phyloP scores from a whole-genome alignment of 2,113 vertebrate species.

The Struthidea cinerea region DNA sequence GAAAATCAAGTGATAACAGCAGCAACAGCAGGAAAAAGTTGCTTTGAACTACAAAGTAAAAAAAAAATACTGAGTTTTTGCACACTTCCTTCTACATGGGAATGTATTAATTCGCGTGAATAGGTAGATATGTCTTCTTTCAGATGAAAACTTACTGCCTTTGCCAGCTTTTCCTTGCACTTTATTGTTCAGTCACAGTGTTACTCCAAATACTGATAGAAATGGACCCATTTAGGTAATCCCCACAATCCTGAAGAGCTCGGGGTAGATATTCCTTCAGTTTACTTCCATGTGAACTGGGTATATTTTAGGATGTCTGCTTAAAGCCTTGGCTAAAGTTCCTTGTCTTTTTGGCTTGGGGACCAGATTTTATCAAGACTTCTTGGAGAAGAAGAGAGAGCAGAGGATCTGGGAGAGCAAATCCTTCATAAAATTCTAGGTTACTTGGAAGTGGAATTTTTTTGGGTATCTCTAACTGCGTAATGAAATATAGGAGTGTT shows the following conservation, averaged over 20 bases:
- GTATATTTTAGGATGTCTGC: background rate
- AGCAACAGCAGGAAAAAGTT: background rate
- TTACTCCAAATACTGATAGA: background rate
- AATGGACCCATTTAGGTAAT: background rate
- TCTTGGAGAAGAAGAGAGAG: background rate
- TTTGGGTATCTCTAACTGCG: background rate
- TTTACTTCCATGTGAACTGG: background rate
- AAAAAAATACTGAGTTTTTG: background rate
- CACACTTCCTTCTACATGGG: background rate
- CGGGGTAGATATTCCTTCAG: background rate
- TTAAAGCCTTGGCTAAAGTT: background rate
- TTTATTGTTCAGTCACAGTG: background rate
- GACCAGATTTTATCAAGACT: background rate
- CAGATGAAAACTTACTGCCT: background rate
- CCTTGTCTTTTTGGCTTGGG: background rate
- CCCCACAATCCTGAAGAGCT: background rate
- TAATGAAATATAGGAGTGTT: background rate
- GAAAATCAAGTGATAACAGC: background rate
- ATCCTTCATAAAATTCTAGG: background rate
- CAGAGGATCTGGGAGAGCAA: background rate
- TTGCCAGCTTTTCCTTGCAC: background rate
- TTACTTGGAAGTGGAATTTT: background rate
- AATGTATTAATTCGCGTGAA: background rate
- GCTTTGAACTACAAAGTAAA: background rate
- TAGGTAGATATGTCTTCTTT: background rate